These are phyloP conservation scores for Loripinus fragilis DNA, from an alignment of 2,888 invertebrate species.

Conservation along the genomic window DNA sequence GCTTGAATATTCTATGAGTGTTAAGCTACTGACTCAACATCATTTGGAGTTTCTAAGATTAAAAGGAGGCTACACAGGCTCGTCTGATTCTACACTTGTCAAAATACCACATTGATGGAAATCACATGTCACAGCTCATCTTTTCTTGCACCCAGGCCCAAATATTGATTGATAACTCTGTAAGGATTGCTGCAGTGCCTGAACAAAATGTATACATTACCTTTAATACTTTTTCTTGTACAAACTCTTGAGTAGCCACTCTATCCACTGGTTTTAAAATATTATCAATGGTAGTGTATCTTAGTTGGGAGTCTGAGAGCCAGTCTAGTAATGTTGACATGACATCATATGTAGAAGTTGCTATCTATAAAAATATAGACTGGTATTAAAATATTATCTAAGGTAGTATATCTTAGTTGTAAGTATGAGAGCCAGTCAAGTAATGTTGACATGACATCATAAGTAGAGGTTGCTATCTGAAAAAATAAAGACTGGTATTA, in stretches of 20 bases:
- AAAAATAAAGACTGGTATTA: slow-evolving; percentile 29
- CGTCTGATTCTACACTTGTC: too few species aligned
- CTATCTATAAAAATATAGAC: slow-evolving; percentile 26
- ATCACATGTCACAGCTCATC: too few species aligned
- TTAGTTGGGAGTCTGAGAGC: slow-evolving; percentile 79
- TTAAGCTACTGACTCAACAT: too few species aligned
- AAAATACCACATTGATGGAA: too few species aligned
- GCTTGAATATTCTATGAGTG: too few species aligned
- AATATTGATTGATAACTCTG: too few species aligned
- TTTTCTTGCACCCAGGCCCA: too few species aligned
- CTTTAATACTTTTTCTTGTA: slow-evolving; percentile 79
- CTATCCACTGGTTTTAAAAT: slow-evolving; percentile 75
- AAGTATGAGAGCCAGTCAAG: slow-evolving; percentile 81
- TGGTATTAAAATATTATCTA: slow-evolving; percentile 71
- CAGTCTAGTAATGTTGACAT: slow-evolving; percentile 78
- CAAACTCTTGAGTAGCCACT: slow-evolving; percentile 68
- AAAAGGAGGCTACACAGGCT: too few species aligned
- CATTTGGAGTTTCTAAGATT: too few species aligned
- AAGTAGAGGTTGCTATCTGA: slow-evolving; percentile 55
- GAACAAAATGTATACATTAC: too few species aligned
- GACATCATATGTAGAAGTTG: slow-evolving; percentile 71
- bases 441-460: slow-evolving; percentile 76
- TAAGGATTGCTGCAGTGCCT: too few species aligned
- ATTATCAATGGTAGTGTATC: slow-evolving; percentile 75
- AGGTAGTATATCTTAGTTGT: slow-evolving; percentile 76